Base-by-base conservation (phyloP, 2,888 invertebrate genomes). In the Elmis aenea region DNA sequence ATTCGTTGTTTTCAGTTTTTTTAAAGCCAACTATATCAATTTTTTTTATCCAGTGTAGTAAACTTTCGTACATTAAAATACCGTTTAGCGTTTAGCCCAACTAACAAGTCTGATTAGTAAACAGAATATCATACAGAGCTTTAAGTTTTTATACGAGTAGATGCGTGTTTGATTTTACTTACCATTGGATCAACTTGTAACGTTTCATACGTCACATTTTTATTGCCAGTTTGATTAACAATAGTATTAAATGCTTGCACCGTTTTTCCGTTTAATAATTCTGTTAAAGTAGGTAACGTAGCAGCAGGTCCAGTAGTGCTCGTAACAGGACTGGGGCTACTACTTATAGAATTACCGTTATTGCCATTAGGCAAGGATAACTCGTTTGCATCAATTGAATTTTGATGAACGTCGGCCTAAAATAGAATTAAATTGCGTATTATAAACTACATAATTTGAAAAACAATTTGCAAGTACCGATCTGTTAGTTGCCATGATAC, bases 181-280 rank as follows among this genome's bases (percentile, higher is more conserved):
- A 77, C 77, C 75, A 75, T 71, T 64, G 75, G 74, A 72, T 76
- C 76, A 61, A 76, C 73, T 67, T 75, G 72, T 66, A 76, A 67
- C 64, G 75, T 75, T 69, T 75, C 48, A 35, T 50, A 42, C 5
- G 29, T 13, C 9, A 25, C 29, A 13, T 34, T 18, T 12, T 29
- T 71, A 58, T 70, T 69, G 57, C 70, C 44, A 8, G 56, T 53
- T 28, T 52, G 69, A 68, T 71, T 73, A 55, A 76, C 71, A 67
- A 77, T 57, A 44, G 54, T 73, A 69, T 74, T 75, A 67, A 72
- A 73, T 50, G 75, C 77, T 55, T 73, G 71, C 60, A 77, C 71
- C 61, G 76, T 70, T 71, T 73, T 76, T 67, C 74, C 75, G 67
- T 74, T 74, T 68, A 77, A 68, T 66, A 77, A 72, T 64, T 76